Evolutionary conservation across 2,113 vertebrate species (phyloP), one percentile per base, ranked within the genome.

Genomic region (Poecile atricapillus): DNA sequence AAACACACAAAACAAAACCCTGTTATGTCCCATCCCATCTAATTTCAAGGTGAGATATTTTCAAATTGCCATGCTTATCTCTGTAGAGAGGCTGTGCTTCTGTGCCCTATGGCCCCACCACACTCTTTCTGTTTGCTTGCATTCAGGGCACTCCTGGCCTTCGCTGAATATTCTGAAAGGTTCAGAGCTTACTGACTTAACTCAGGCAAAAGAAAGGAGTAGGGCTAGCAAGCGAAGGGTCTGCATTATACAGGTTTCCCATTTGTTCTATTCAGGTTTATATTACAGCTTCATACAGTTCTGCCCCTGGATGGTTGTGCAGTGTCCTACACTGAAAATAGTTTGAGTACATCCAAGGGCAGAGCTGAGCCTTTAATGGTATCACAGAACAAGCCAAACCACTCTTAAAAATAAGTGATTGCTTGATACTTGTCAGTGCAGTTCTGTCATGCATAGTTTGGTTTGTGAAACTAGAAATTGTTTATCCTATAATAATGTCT

Each of bases 1-100:
- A 85, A 63, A 52, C 30, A 80, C 8, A 46, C 35, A 31, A 75
- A 90, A 10, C 71, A 74, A 56, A 77, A 0, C 7, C n/a, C 49
- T 59, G 9, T 78, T 81, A 14, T 53, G 43, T 35, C 31, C 55
- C 62, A 53, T 70, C 24, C 47, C 37, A 1, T 64, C 88, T 63
- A 20, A 83, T 95, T 88, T 83, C 64, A 90, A 89, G 65, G 92
- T 79, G 86, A 84, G 68, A 12, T 75, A 21, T 78, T 93, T 83
- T 55, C 2, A 4, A 60, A 58, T 39, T 71, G 41, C 53, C 0
- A 0, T 4, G 10, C 41, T 81, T 35, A 24, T 10, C 31, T 92
- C 56, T 31, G 68, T 81, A 35, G 35, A n/a, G 77, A 33, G 2
- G 3, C 35, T 56, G 24, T 75, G 50, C n/a, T 75, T 70, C 62